A percentile compares a stretch with the other conserved stretches of the same genome.
phyloP scores from a whole-genome alignment of 2,113 vertebrate species.

The Sander lucioperca region DNA sequence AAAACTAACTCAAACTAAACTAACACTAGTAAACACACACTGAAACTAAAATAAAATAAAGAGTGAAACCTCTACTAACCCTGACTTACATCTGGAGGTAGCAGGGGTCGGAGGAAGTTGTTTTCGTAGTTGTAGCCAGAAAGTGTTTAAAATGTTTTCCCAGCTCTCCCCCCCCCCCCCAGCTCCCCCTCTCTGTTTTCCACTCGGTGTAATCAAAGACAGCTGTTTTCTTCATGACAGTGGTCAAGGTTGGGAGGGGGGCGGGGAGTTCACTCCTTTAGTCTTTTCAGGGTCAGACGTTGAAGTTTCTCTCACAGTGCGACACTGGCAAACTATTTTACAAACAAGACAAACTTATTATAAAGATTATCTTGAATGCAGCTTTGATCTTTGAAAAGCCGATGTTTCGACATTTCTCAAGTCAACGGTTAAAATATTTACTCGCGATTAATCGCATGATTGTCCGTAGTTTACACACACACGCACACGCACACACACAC shows the following conservation, averaged over 20 bases:
- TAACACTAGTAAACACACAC: too few species aligned
- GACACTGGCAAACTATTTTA: background rate
- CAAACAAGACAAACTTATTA: background rate
- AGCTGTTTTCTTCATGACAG: constrained; percentile 54
- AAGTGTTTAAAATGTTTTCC: too few species aligned
- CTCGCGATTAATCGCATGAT: too few species aligned
- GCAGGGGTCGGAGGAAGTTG: background rate
- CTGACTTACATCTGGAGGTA: background rate
- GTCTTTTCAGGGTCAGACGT: constrained; percentile 38
- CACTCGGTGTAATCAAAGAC: constrained; percentile 65
- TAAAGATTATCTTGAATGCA: background rate
- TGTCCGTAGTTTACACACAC: too few species aligned
- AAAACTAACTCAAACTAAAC: too few species aligned
- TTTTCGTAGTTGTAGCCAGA: too few species aligned
- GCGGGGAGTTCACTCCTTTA: constrained; percentile 22
- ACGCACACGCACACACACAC: too few species aligned
- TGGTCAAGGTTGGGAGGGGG: constrained; percentile 31
- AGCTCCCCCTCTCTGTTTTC: constrained; percentile 50
- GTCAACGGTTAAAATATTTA: too few species aligned
- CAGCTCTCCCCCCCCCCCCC: constrained; percentile 20
- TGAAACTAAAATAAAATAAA: too few species aligned
- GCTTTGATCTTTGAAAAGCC: background rate
- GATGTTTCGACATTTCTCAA: too few species aligned
- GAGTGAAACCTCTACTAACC: too few species aligned
- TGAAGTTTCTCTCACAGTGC: constrained; percentile 2